phyloP scores from a whole-genome alignment of 2,797 vertebrate species.

The Podarcis lilfordi region DNA sequence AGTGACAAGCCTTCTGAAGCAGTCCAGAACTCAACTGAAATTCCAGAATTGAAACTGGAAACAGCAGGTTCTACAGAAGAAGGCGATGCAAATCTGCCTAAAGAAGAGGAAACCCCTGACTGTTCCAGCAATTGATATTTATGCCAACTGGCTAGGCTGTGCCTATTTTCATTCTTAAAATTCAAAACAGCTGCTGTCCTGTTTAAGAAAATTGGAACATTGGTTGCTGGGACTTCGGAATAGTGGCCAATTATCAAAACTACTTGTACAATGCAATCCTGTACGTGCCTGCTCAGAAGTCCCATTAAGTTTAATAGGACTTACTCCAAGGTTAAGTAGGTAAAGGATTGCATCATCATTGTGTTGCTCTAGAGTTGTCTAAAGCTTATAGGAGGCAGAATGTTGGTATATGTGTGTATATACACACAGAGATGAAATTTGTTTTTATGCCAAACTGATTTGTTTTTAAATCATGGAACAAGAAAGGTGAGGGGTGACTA shows the following conservation, averaged over 20 bases:
- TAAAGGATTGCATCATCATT: neutral
- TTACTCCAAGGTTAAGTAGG: neutral
- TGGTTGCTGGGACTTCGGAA: neutral
- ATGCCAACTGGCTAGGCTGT: accelerated
- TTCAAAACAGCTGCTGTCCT: neutral
- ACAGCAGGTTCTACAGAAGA: accelerated
- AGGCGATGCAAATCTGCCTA: accelerated
- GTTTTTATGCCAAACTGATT: neutral
- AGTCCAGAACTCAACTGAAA: accelerated
- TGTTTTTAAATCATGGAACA: neutral
- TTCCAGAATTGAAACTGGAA: accelerated
- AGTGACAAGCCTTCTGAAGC: slow-evolving; percentile 45
- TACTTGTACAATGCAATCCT: neutral
- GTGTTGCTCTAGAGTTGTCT: neutral
- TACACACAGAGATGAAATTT: neutral
- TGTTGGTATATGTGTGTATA: neutral
- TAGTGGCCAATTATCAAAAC: neutral
- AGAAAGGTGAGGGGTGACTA: neutral
- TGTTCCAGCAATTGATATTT: neutral
- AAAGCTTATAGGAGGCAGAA: neutral
- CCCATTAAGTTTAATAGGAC: neutral
- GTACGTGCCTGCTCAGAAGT: neutral
- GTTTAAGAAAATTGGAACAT: neutral
- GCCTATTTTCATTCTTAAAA: neutral
- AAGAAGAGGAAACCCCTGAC: neutral